phyloP scores from a whole-genome alignment of 2,888 invertebrate genomes.

The Microctonus hyperodae region DNA sequence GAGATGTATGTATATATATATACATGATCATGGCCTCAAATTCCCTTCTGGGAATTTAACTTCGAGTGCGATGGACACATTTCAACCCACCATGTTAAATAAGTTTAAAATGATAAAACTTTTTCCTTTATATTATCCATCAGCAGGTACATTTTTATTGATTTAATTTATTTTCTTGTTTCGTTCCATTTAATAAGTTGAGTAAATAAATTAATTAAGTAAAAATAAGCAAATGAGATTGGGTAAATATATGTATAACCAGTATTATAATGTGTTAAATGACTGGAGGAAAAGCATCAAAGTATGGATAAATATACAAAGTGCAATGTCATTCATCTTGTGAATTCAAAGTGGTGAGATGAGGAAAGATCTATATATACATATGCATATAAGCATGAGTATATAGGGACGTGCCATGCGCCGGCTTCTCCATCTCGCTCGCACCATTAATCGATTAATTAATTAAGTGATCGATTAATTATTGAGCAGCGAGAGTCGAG shows the following conservation, averaged over 20 bases:
- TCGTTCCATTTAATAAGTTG: background rate
- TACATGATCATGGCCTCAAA: background rate
- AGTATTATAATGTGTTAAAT: background rate
- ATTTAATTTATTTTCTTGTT: background rate
- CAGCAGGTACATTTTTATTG: background rate
- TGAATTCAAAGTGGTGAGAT: background rate
- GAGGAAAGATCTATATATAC: background rate
- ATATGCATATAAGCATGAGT: background rate
- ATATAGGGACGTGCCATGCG: background rate
- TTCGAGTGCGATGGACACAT: background rate
- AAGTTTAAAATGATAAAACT: background rate
- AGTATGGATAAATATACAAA: background rate
- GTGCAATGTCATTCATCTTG: constrained; percentile 16
- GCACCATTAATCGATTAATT: constrained; percentile 50
- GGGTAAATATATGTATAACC: background rate
- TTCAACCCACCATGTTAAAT: background rate
- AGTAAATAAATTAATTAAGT: no score
- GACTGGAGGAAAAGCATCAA: background rate
- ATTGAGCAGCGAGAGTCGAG: constrained; percentile 36
- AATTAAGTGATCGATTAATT: constrained; percentile 53
- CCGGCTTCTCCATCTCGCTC: constrained; percentile 1
- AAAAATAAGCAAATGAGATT: no score
- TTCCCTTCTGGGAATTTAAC: background rate
- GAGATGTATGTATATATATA: no score
- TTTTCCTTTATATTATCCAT: background rate